Conservation (phyloP, 2,113 vertebrate genomes). For the Cyrtonyx montezumae region DNA sequence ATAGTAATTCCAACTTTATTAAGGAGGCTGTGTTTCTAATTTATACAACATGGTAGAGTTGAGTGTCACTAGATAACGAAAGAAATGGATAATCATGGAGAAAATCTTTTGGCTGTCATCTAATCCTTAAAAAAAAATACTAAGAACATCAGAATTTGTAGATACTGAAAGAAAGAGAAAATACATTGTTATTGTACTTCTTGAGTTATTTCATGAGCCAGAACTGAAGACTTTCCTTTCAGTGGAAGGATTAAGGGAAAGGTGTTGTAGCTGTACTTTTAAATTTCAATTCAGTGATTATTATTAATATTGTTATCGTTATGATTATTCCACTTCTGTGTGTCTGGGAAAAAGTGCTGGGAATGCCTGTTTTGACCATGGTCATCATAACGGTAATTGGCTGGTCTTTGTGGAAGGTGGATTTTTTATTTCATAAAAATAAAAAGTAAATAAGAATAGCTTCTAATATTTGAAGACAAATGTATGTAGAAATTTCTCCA, state of each 20-base stretch:
- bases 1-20: conserved; percentile 59
- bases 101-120: conserved; percentile 18
- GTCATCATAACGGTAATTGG: not conserved
- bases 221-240: not conserved
- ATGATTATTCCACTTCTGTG: not conserved
- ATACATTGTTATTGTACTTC: not conserved
- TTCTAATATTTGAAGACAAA: conserved; percentile 2
- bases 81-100: conserved; percentile 41
- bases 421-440: not conserved
- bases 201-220: not conserved
- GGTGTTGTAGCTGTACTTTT: conserved; percentile 2
- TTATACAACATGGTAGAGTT: conserved; percentile 31
- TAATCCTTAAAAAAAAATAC: conserved; percentile 61
- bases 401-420: not conserved
- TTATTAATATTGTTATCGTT: not conserved
- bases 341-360: not conserved
- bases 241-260: not conserved
- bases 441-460: not conserved
- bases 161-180: conserved; percentile 38
- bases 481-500: conserved; percentile 41
- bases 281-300: not conserved
- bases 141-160: conserved; percentile 47
- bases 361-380: not conserved
- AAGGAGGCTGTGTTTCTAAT: conserved; percentile 64
- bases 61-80: conserved; percentile 56